Conservation (phyloP, 2,797 vertebrate genomes). For the Alca torda region DNA sequence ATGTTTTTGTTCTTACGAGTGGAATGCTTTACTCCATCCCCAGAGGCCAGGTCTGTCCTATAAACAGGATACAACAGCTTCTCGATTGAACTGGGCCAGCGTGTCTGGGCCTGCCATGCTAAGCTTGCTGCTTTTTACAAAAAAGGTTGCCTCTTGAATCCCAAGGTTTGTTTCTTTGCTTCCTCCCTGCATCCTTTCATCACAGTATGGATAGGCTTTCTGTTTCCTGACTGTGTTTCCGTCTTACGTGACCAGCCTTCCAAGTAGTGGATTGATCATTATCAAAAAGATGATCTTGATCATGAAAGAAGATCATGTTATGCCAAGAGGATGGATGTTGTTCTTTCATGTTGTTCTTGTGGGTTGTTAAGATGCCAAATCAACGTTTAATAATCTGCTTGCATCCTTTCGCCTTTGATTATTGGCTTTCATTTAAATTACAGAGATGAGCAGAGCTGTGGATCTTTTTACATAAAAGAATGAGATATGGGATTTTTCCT, state of each 20-base stretch:
- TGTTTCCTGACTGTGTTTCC: neutral
- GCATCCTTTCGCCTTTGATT: neutral
- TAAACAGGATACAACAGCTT: neutral
- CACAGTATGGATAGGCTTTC: neutral
- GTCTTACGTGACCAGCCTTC: neutral
- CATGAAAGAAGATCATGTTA: neutral
- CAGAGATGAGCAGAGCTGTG: neutral
- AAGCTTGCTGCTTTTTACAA: neutral
- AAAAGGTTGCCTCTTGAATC: neutral
- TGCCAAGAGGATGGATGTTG: neutral
- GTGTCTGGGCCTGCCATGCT: neutral
- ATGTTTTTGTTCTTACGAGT: neutral
- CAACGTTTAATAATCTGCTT: neutral
- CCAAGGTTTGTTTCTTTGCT: neutral
- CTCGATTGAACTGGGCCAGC: neutral
- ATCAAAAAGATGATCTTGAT: neutral
- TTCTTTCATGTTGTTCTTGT: neutral
- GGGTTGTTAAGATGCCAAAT: neutral
- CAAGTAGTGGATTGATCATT: neutral
- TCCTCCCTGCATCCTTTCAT: neutral
- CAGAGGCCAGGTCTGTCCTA: neutral
- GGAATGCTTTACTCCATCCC: neutral
- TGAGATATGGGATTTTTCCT: neutral
- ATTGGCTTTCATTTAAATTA: neutral
- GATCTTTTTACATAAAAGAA: neutral